Conservation (phyloP, 2,797 vertebrate genomes). For the Crocidura indochinensis region DNA sequence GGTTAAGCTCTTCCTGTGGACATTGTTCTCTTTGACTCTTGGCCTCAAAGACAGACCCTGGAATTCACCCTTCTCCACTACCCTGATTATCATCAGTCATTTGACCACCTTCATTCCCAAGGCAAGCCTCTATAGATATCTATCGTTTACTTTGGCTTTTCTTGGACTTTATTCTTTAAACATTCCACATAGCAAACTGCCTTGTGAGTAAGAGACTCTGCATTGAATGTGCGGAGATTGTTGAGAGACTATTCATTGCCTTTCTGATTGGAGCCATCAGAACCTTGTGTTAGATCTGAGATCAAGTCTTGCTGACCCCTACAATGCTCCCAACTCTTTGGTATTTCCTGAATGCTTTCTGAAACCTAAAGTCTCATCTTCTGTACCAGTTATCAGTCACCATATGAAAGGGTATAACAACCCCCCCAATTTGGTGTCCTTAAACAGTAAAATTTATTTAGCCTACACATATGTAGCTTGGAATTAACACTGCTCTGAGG, state of each 20-base stretch:
- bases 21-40: slow-evolving; percentile 24
- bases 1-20: slow-evolving; percentile 43
- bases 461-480: slow-evolving; percentile 28
- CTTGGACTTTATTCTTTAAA: neutral
- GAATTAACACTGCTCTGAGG: neutral
- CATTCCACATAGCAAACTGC: slow-evolving; percentile 11
- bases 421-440: slow-evolving; percentile 14
- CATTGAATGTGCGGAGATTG: neutral
- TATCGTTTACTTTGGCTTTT: slow-evolving; percentile 37
- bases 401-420: slow-evolving; percentile 29
- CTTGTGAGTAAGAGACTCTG: slow-evolving; percentile 23
- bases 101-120: slow-evolving; percentile 15
- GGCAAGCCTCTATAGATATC: neutral
- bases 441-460: slow-evolving; percentile 56
- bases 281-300: slow-evolving; percentile 43
- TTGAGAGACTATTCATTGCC: neutral
- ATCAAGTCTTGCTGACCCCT: slow-evolving; percentile 64
- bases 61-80: slow-evolving; percentile 49
- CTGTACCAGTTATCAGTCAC: slow-evolving; percentile 17
- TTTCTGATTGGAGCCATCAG: slow-evolving; percentile 56
- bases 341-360: slow-evolving; percentile 37
- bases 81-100: neutral
- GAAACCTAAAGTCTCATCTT: slow-evolving; percentile 48
- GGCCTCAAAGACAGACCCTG: neutral
- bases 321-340: neutral